Evolutionary conservation across 2,888 invertebrate species (phyloP).

Genomic region (Oscheius sp.): DNA sequence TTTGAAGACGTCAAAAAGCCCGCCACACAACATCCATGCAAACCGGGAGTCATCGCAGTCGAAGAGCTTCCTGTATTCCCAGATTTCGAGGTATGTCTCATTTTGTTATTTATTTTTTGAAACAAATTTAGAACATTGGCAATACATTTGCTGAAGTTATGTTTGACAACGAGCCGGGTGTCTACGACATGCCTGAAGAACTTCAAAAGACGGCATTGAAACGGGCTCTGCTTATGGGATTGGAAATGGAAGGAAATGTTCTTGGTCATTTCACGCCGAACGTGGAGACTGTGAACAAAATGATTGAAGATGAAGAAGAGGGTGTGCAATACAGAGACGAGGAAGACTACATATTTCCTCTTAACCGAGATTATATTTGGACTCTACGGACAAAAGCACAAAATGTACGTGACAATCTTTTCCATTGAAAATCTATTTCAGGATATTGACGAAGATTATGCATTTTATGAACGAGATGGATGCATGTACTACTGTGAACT

Average conservation of each 20-base stretch:
- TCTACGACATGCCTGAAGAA: constrained; percentile 78
- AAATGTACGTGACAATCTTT: constrained; percentile 43
- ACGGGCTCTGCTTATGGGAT: constrained; percentile 2
- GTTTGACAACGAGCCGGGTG: constrained; percentile 97
- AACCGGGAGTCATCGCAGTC: constrained; percentile 91
- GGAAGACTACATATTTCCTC: neutral
- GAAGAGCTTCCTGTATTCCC: constrained; percentile 90
- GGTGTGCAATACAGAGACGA: constrained; percentile 79
- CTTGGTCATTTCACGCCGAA: constrained; percentile 98
- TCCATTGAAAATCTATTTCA: neutral
- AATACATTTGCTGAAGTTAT: constrained; percentile 85
- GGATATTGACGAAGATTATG: constrained; percentile 17
- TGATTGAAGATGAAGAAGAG: constrained; percentile 84
- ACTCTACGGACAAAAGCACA: constrained; percentile 85
- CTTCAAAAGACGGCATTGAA: constrained; percentile 41
- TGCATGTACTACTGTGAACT: constrained; percentile 76
- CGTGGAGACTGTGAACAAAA: constrained; percentile 89
- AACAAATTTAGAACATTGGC: too few species aligned
- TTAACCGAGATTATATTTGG: constrained; percentile 99
- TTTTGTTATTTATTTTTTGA: constrained; percentile 10
- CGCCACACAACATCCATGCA: constrained; percentile 87
- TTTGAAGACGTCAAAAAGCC: constrained; percentile 85
- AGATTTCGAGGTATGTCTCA: constrained; percentile 83
- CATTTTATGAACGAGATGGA: constrained; percentile 22
- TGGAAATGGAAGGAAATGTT: constrained; percentile 83